Evolutionary conservation across 2,797 vertebrate species (phyloP).

Genomic region (Alectoris magna): DNA sequence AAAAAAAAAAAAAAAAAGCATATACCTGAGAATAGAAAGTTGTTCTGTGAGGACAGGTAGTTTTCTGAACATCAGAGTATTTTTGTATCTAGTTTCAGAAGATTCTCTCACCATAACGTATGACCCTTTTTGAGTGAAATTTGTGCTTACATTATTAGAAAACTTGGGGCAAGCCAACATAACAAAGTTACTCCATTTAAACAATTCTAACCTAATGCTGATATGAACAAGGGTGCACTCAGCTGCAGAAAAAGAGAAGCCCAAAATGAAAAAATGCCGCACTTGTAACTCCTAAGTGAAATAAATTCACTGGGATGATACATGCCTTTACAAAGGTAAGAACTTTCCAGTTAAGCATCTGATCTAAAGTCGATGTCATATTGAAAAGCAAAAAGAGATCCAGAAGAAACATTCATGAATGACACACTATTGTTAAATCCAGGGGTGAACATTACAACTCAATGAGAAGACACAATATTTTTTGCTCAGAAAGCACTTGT

Average conservation of each 20-base stretch:
- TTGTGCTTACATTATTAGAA: not conserved
- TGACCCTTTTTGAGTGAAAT: not conserved
- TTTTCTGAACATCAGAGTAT: not conserved
- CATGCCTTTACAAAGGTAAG: not conserved
- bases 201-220: not conserved
- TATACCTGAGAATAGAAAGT: not conserved
- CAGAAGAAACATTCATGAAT: not conserved
- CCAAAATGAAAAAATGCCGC: not conserved
- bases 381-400: not conserved
- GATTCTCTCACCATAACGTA: not conserved
- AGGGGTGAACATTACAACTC: not conserved
- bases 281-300: not conserved
- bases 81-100: not conserved
- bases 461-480: not conserved
- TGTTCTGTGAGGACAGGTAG: not conserved
- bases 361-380: not conserved
- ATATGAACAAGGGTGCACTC: not conserved
- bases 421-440: not conserved
- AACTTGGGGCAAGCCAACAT: not conserved
- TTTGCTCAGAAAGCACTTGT: not conserved
- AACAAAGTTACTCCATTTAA: not conserved
- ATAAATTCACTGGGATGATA: not conserved
- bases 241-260: not conserved
- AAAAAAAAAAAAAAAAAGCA: fast-evolving
- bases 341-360: not conserved